Conservation (phyloP, 2,888 invertebrate species). For the Hyposoter didymator region DNA sequence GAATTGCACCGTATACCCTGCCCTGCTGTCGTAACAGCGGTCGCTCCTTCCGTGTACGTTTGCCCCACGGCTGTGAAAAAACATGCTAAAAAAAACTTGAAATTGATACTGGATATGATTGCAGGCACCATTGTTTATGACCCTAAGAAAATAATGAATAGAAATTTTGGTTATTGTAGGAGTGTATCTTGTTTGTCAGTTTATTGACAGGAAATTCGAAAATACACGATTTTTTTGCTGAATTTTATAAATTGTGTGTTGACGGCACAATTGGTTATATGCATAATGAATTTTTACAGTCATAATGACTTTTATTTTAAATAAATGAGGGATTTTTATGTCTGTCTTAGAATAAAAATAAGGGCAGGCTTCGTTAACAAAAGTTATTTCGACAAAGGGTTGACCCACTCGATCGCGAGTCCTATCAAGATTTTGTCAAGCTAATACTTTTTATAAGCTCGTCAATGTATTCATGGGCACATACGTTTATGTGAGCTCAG, state of each 20-base stretch:
- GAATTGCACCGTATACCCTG: slow-evolving; percentile 52
- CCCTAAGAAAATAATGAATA: not conserved
- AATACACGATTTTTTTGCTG: not conserved
- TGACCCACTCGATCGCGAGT: slow-evolving; percentile 64
- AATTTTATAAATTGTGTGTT: not conserved
- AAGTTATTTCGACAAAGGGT: slow-evolving; percentile 16
- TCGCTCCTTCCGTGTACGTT: slow-evolving; percentile 40
- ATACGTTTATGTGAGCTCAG: slow-evolving; percentile 58
- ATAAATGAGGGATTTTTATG: not conserved
- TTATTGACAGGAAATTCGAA: not conserved
- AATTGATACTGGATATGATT: not conserved
- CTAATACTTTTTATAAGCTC: slow-evolving; percentile 65
- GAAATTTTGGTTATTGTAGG: not conserved
- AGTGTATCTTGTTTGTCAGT: not conserved
- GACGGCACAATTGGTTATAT: not conserved
- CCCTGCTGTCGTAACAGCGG: slow-evolving; percentile 56
- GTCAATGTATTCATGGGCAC: slow-evolving; percentile 75
- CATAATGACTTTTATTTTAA: not conserved
- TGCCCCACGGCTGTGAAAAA: slow-evolving; percentile 38
- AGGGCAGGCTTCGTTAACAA: not conserved
- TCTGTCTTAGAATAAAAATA: not conserved
- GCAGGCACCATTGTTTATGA: not conserved
- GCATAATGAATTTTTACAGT: not conserved
- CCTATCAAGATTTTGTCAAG: slow-evolving; percentile 56
- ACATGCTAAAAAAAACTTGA: not conserved